Percentiles rank a stretch among this genome's conserved stretches.
These are phyloP conservation scores for Ivindomyrus marchei DNA, from an alignment of 2,113 vertebrate species.

Conservation along the genomic window DNA sequence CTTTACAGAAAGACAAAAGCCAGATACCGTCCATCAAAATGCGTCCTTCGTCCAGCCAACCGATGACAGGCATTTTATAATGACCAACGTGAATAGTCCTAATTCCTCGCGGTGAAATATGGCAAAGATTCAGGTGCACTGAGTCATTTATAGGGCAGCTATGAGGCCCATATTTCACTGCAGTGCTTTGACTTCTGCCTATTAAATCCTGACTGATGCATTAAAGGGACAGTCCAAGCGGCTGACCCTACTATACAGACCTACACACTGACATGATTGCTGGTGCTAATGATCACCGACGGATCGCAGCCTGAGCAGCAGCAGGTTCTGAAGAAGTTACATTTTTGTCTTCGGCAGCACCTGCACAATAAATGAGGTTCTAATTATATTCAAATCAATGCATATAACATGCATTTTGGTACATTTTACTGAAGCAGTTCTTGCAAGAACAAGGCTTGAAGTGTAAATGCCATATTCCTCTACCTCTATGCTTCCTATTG, in stretches of 20 bases:
- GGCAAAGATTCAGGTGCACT: slow-evolving; percentile 24
- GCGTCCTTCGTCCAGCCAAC: slow-evolving; percentile 20
- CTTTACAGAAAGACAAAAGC: slow-evolving; percentile 2
- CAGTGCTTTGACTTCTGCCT: slow-evolving; percentile 46
- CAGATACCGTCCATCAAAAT: slow-evolving; percentile 37
- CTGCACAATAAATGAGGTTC: neutral
- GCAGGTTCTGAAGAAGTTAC: neutral
- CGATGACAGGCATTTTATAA: slow-evolving; percentile 45
- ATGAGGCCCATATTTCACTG: slow-evolving; percentile 60
- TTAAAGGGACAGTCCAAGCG: slow-evolving; percentile 60
- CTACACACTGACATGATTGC: slow-evolving; percentile 57
- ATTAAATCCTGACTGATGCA: slow-evolving; percentile 57
- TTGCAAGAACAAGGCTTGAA: neutral
- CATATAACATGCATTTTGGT: neutral
- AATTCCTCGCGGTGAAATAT: slow-evolving; percentile 60
- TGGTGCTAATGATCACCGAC: slow-evolving; percentile 59
- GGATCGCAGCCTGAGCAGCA: slow-evolving; percentile 41
- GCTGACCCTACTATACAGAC: slow-evolving; percentile 54
- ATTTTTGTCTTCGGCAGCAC: neutral
- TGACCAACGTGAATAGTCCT: slow-evolving; percentile 51
- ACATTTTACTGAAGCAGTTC: neutral
- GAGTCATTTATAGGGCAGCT: slow-evolving; percentile 53
- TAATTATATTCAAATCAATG: neutral
- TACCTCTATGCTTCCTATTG: neutral
- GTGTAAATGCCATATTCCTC: neutral